phyloP scores from a whole-genome alignment of 2,113 vertebrate genomes.

The Arvicanthis niloticus region DNA sequence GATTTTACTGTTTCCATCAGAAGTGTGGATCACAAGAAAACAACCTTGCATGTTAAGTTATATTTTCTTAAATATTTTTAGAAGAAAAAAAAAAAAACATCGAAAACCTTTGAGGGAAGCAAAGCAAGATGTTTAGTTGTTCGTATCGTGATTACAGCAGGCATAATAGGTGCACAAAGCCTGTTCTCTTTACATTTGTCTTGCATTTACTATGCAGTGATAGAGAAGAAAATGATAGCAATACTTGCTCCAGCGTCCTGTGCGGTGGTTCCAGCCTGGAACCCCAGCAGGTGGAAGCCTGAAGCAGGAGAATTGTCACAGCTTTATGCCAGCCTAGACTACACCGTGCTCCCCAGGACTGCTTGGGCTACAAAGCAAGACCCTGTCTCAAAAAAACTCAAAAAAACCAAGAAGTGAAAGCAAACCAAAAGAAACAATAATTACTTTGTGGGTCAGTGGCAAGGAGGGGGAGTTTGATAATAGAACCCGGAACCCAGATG shows the following conservation, averaged over 20 bases:
- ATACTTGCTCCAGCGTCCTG: not conserved
- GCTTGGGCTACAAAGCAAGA: not conserved
- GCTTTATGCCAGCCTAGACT: not conserved
- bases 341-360: not conserved
- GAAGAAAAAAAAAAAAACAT: not conserved
- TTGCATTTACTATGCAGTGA: not conserved
- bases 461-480: too few species aligned
- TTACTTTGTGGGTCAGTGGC: not conserved
- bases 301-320: not conserved
- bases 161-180: not conserved
- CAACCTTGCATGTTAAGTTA: not conserved
- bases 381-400: not conserved
- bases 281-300: not conserved
- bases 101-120: not conserved
- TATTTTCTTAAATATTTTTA: conserved; percentile 16
- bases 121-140: not conserved
- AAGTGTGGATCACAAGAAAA: conserved; percentile 4
- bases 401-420: not conserved
- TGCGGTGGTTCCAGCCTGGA: not conserved
- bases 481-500: not conserved
- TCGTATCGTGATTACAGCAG: not conserved
- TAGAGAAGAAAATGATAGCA: not conserved
- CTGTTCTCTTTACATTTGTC: not conserved
- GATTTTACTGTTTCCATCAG: not conserved
- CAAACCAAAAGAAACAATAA: not conserved